A percentile compares a stretch with the other conserved stretches of the same genome.
These are phyloP conservation scores for Halocynthia aurantium DNA, from an alignment of 23 tunicate species.

Conservation along the genomic window DNA sequence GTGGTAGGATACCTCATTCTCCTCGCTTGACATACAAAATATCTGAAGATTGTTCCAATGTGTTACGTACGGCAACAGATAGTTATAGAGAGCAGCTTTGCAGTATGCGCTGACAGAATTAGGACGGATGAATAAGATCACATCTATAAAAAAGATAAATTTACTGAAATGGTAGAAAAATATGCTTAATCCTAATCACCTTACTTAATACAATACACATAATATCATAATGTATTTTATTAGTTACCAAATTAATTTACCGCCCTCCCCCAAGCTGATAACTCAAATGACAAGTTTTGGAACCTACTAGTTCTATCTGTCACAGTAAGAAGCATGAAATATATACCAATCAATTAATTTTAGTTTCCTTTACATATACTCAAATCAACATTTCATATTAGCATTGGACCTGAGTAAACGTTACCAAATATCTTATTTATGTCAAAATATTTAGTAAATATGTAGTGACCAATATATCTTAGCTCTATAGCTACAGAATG, in stretches of 20 bases:
- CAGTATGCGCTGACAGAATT: slow-evolving; percentile 66
- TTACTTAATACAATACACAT: neutral
- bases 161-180: neutral
- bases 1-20: neutral
- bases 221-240: neutral
- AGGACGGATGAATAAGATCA: slow-evolving; percentile 36
- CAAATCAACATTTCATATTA: no score
- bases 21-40: slow-evolving; percentile 14
- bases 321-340: no score
- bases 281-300: no score
- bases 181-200: neutral
- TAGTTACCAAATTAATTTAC: neutral
- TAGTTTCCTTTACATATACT: no score
- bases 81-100: slow-evolving; percentile 28
- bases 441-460: neutral
- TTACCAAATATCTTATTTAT: neutral
- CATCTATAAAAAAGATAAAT: slow-evolving; percentile 26
- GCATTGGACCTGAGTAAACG: neutral
- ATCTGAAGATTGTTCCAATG: slow-evolving; percentile 67
- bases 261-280: no score
- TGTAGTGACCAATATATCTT: no score
- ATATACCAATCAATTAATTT: no score
- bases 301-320: no score
- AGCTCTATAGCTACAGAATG: neutral
- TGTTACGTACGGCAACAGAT: slow-evolving; percentile 59